Evolutionary conservation across 2,797 vertebrate species (phyloP), one percentile per base, ranked within the genome.

Genomic region (Periophthalmus magnuspinnatus): DNA sequence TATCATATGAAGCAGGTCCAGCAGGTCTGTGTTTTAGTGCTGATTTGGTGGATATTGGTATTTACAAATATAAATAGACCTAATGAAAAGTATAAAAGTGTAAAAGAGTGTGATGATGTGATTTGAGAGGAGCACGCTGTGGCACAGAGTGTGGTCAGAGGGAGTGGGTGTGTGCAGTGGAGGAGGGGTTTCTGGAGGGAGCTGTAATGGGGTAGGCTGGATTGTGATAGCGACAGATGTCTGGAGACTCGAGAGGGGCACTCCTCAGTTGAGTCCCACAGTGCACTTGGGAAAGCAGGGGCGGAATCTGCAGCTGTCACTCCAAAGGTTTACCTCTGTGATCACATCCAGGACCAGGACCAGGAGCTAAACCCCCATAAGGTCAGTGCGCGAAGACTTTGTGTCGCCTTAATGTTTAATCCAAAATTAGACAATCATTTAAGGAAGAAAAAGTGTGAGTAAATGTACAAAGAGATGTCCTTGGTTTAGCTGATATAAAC

Each of bases 191-290:
- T 82, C 70, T 74, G 84, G 81, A 67, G 52, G 24, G 86, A 80
- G 89, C 73, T 68, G 77, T 62, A 64, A 84, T 79, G 70, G 88
- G 84, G 85, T 72, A 86, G 91, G 88, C 84, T 83, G 87, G 83
- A 85, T 83, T 88, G 90, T 84, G 92, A 90, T 90, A 90, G 86
- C 90, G 91, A 93, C 92, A 93, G 91, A 93, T 94, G 92, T 92
- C 92, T 87, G 77, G 85, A 90, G 69, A 84, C 86, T 83, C 74
- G 88, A 72, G 86, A 91, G 86, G 87, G 89, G 86, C 85, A 79
- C 81, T 88, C 79, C 84, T 86, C 85, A 54, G 64, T 81, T 80
- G 45, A 87, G 84, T 81, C 83, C 73, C 82, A 45, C 41, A 84
- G 87, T 87, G 87, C 84, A 89, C 79, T 84, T 89, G 86, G 64